Conservation (phyloP, 2,797 vertebrate genomes). For the Lycodopsis pacificus region DNA sequence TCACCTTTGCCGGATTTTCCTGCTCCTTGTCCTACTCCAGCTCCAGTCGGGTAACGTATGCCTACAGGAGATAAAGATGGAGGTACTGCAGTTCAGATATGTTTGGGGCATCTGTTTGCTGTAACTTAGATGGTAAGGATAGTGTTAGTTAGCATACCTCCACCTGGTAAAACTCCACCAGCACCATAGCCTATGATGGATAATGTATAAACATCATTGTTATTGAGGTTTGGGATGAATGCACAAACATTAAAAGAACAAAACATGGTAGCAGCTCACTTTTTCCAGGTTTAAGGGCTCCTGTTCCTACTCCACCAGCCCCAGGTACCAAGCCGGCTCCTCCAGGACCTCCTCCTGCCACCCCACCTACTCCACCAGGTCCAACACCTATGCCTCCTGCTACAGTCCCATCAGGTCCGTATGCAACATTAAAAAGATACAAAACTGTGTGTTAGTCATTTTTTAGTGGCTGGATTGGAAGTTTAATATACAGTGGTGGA, state of each 20-base stretch:
- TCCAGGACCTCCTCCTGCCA: constrained; percentile 43
- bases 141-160: constrained; percentile 67
- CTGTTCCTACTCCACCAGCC: constrained; percentile 58
- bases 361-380: constrained; percentile 29
- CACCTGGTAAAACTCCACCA: constrained; percentile 76
- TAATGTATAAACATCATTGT: background rate
- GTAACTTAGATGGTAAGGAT: background rate
- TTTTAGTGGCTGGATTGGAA: background rate
- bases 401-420: constrained; percentile 53
- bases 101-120: background rate
- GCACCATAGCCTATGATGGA: constrained; percentile 76
- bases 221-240: background rate
- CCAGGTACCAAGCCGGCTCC: constrained; percentile 49
- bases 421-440: constrained; percentile 26
- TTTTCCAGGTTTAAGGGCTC: constrained; percentile 74
- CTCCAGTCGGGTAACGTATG: constrained; percentile 76
- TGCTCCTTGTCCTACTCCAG: constrained; percentile 73
- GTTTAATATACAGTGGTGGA: background rate
- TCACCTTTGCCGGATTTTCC: constrained; percentile 81
- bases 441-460: background rate
- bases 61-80: constrained; percentile 58
- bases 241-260: constrained; percentile 1
- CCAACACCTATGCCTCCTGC: constrained; percentile 50
- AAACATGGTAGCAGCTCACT: constrained; percentile 59
- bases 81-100: background rate